phyloP scores from a whole-genome alignment of 1,140 invertebrate genomes.

The Lordiphosa clarofinis region DNA sequence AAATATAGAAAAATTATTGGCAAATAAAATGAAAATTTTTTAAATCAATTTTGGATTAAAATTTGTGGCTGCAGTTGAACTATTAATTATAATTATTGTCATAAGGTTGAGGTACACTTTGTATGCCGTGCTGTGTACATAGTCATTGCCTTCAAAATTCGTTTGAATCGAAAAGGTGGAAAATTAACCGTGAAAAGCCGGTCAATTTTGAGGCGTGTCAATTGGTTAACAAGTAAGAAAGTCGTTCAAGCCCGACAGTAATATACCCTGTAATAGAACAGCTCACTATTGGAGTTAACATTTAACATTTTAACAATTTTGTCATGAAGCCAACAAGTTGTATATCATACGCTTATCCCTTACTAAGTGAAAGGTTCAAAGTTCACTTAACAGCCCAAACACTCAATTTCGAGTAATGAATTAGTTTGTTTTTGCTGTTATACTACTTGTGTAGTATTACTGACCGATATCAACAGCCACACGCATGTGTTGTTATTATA shows the following conservation, averaged over 20 bases:
- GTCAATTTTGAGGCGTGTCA: slow-evolving; percentile 59
- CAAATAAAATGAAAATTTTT: slow-evolving; percentile 4
- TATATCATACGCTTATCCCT: too few species aligned
- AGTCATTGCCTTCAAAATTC: slow-evolving; percentile 46
- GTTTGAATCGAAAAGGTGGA: slow-evolving; percentile 9
- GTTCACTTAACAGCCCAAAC: slow-evolving; percentile 1
- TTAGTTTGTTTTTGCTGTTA: slow-evolving; percentile 6
- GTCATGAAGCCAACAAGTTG: too few species aligned
- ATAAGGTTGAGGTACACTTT: slow-evolving; percentile 24
- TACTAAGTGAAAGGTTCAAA: too few species aligned
- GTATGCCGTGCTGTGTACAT: slow-evolving; percentile 15
- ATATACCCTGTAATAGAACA: too few species aligned
- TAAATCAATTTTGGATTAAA: slow-evolving; percentile 42
- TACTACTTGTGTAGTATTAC: neutral
- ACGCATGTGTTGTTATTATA: slow-evolving; percentile 59
- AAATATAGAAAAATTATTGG: slow-evolving; percentile 9
- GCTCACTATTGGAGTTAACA: too few species aligned
- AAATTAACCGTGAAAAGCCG: slow-evolving; percentile 14
- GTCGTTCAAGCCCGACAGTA: too few species aligned
- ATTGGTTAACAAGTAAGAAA: slow-evolving; percentile 52
- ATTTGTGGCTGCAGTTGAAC: slow-evolving; percentile 6
- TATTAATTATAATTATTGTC: slow-evolving; percentile 21
- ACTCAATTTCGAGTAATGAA: slow-evolving; percentile 18
- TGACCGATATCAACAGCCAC: neutral
- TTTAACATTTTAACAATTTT: too few species aligned